phyloP scores from a whole-genome alignment of 2,113 vertebrate genomes.

The Parus major region DNA sequence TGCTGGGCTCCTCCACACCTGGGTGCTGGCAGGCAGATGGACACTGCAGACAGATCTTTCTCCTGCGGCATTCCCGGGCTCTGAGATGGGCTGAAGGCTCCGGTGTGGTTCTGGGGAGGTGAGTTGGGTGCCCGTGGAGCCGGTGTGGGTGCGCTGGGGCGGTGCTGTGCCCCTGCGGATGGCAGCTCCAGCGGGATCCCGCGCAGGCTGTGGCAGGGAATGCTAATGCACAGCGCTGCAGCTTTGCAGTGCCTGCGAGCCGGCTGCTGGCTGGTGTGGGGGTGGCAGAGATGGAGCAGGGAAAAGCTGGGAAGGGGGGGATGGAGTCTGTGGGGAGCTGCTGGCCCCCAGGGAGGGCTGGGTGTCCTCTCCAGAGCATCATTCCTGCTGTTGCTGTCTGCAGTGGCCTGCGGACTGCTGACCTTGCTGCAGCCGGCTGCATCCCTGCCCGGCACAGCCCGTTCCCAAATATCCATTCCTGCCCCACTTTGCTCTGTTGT shows the following conservation, averaged over 20 bases:
- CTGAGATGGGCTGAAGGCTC: not conserved
- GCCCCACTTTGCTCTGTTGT: not conserved
- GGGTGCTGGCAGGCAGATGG: not conserved
- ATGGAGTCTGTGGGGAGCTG: not conserved
- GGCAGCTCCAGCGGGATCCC: not conserved
- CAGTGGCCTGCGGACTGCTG: not conserved
- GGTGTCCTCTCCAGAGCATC: not conserved
- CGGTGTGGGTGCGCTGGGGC: rapidly evolving
- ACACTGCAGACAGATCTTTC: not conserved
- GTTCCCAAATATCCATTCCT: not conserved
- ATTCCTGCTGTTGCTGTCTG: not conserved
- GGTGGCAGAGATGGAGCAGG: not conserved
- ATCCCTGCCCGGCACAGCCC: not conserved
- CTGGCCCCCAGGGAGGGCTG: not conserved
- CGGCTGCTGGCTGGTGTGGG: not conserved
- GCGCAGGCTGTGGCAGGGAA: not conserved
- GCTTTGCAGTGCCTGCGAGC: not conserved
- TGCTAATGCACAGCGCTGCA: not conserved
- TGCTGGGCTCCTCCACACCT: not conserved
- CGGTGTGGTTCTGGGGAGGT: rapidly evolving
- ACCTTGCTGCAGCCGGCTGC: not conserved
- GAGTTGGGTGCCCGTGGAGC: not conserved
- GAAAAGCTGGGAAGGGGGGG: not conserved
- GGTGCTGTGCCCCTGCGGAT: not conserved
- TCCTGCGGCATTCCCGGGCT: not conserved